Base-by-base conservation (phyloP, 2,113 vertebrate species). In the Sporophila hypoxantha region DNA sequence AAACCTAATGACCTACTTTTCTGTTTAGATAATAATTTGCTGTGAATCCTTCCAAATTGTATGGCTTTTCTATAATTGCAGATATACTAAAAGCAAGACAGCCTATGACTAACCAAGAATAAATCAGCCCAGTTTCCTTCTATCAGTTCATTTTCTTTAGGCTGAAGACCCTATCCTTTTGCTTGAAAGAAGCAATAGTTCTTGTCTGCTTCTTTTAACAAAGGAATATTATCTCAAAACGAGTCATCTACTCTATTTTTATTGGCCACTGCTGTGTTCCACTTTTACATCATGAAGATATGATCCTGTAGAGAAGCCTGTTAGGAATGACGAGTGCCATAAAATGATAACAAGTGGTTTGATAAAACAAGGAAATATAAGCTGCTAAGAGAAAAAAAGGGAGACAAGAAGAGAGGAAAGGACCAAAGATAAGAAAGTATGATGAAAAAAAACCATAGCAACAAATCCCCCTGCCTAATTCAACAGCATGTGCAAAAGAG, bases 51-150 rank as follows among this genome's bases (percentile, higher is more conserved):
- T 87, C 26, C 37, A 57, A 80, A 85, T 9, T n/a, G 26, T 61
- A n/a, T 18, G 13, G 5, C 69, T 89, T 7, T 75, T 93, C 61
- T 65, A 10, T 75, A 81, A 55, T 68, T 85, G 76, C 65, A 87
- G 42, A 17, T 8, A 2, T 68, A n/a, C 21, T 77, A 69, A 81
- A 89, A 87, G 37, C 59, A 88, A 81, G 34, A 53, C 36, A 75
- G n/a, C 42, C 73, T 75, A 47, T 93, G 85, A 85, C 89, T 92
- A 92, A 91, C 47, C 89, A 89, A 62, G 42, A 92, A 88, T 59
- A 89, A 83, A 78, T 91, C 82, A 80, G 5, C 15, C n/a, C 34
- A 41, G 17, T 89, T 83, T 88, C 36, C 17, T 85, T 81, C 55
- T 83, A 49, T 71, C 73, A 91, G 7, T 65, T 46, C 1, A 12